Evolutionary conservation across 2,888 invertebrate species (phyloP).

Genomic region (Girardia tigrina): DNA sequence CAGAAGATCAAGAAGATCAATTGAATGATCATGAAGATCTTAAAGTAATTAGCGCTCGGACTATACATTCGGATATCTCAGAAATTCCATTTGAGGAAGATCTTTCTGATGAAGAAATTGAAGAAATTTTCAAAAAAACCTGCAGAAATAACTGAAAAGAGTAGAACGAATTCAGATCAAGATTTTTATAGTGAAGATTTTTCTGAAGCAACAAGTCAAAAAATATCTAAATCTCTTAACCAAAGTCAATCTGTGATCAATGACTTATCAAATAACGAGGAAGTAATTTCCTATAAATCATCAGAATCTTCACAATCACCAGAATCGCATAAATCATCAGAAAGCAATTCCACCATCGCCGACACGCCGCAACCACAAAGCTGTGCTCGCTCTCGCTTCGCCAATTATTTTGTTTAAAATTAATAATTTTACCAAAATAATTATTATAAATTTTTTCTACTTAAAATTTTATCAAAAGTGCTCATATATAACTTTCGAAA

Average conservation of each 20-base stretch:
- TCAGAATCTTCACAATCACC: too few species aligned
- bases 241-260: not conserved
- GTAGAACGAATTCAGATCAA: not conserved
- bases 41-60: slow-evolving; percentile 8
- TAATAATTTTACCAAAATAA: too few species aligned
- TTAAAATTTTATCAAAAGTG: too few species aligned
- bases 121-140: not conserved
- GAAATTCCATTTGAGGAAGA: slow-evolving; percentile 24
- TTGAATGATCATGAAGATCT: not conserved
- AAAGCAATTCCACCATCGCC: too few species aligned
- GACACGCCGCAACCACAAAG: too few species aligned
- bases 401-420: too few species aligned
- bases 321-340: not conserved
- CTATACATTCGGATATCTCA: slow-evolving; percentile 26
- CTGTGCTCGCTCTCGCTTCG: too few species aligned
- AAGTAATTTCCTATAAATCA: not conserved
- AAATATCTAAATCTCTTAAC: not conserved
- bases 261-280: not conserved
- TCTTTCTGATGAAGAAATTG: slow-evolving; percentile 9
- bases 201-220: not conserved
- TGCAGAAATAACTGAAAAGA: not conserved
- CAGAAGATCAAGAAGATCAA: not conserved
- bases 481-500: too few species aligned
- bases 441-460: too few species aligned
- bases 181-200: slow-evolving; percentile 20